Evolutionary conservation across 2,888 invertebrate species (phyloP), one percentile per base, ranked within the genome.

Genomic region (Scotopteryx bipunctaria): DNA sequence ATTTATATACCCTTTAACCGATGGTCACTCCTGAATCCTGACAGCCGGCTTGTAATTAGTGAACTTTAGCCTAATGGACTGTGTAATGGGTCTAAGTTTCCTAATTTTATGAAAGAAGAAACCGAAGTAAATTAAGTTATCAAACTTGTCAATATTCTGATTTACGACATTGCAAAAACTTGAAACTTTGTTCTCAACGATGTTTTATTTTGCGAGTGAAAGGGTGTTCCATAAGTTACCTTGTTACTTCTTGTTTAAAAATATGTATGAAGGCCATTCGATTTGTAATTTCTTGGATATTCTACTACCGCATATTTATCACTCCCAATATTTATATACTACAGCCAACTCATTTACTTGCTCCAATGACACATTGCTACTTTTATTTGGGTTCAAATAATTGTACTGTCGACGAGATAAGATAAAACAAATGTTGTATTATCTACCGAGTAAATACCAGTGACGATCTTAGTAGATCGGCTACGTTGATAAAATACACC

Each of bases 381-480:
- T 59, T 56, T 54, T 58, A 62, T 66, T 66, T 48, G 40, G 64
- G 53, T 63, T 55, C 65, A 11, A 27, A 65, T 67, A 63, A 65
- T 70, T 63, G 59, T 55, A 38, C 38, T 63, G 50, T 54, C 45
- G 43, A 41, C 17, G 17, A 38, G 75, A 72, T 76, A 71, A 72
- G 63, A 69, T 72, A 44, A 31, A 9, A n/a, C 29, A 51, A 33
- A 35, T 29, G 43, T 14, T 36, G 11, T 21, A 32, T 3, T 66
- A 67, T 67, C 62, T 65, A 66, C 68, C 8, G 11, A 33, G n/a
- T 31, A 33, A 36, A 67, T 43, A 57, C 41, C 33, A 59, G 57
- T 70, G 67, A 73, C 69, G 65, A 60, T 65, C 56, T 60, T 58
- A 59, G 59, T 56, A 61, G 49, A 59, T 61, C 50, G 65, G 14